Evolutionary conservation across 2,113 vertebrate genomes (phyloP).

Genomic region (Saguinus imperator): DNA sequence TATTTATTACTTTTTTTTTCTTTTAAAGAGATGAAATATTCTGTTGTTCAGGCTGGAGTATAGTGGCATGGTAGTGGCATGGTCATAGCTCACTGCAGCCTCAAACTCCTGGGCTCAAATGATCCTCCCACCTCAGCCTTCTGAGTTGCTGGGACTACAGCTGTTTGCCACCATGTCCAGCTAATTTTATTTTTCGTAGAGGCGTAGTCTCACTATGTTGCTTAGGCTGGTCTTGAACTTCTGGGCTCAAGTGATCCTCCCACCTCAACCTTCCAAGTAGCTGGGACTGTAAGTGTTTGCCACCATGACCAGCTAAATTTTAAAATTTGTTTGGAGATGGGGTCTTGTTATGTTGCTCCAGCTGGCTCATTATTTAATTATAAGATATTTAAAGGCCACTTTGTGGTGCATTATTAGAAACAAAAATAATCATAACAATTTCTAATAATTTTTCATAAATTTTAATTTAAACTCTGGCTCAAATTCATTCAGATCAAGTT

Average conservation of each 20-base stretch:
- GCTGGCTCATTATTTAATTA: neutral
- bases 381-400: neutral
- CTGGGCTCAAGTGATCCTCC: neutral
- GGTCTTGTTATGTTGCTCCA: neutral
- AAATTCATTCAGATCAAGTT: conserved; percentile 36
- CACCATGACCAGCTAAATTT: too few species aligned
- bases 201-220: neutral
- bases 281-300: neutral
- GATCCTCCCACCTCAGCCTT: neutral
- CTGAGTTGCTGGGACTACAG: neutral
- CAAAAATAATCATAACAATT: neutral
- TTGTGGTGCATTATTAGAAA: conserved; percentile 9
- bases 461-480: conserved; percentile 32
- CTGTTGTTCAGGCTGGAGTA: neutral
- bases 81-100: neutral
- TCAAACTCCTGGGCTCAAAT: neutral
- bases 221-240: neutral
- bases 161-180: neutral
- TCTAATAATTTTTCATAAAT: neutral
- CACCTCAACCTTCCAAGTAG: neutral
- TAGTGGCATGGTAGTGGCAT: neutral
- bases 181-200: neutral
- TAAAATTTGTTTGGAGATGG: neutral
- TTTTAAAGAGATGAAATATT: neutral
- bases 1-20: neutral